These are phyloP conservation scores for Zaprionus taronus DNA, from an alignment of 1,140 invertebrate species.

Conservation along the genomic window DNA sequence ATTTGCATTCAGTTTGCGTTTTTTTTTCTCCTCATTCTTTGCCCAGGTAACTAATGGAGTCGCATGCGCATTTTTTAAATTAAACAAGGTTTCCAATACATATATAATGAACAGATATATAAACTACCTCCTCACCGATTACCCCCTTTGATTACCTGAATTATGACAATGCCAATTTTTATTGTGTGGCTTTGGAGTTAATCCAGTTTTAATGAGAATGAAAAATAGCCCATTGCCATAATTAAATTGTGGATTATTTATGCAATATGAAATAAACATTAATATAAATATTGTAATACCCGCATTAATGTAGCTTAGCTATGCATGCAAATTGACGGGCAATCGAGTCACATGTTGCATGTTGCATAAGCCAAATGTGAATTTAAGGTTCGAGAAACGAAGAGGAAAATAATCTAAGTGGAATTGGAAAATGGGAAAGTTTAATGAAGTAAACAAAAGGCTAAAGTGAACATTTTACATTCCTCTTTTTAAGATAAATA, in stretches of 20 bases:
- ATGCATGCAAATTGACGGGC: conserved; percentile 70
- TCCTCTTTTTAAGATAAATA: too few species aligned
- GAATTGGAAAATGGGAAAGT: too few species aligned
- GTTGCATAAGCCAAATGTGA: conserved; percentile 7
- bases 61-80: conserved; percentile 6
- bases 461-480: too few species aligned
- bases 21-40: neutral
- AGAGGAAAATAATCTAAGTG: too few species aligned
- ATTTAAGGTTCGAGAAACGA: too few species aligned
- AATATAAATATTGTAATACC: conserved; percentile 66
- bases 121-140: neutral
- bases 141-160: neutral
- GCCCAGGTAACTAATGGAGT: conserved; percentile 5
- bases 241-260: conserved; percentile 81
- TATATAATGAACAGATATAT: neutral
- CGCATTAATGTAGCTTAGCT: conserved; percentile 69
- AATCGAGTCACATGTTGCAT: conserved; percentile 1
- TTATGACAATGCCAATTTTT: conserved; percentile 48
- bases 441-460: too few species aligned
- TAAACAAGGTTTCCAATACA: conserved; percentile 9
- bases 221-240: conserved; percentile 56
- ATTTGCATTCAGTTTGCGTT: neutral
- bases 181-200: conserved; percentile 50
- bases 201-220: conserved; percentile 57
- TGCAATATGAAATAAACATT: conserved; percentile 71